Evolutionary conservation across 1,140 invertebrate genomes (phyloP).

Genomic region (Asobara japonica): DNA sequence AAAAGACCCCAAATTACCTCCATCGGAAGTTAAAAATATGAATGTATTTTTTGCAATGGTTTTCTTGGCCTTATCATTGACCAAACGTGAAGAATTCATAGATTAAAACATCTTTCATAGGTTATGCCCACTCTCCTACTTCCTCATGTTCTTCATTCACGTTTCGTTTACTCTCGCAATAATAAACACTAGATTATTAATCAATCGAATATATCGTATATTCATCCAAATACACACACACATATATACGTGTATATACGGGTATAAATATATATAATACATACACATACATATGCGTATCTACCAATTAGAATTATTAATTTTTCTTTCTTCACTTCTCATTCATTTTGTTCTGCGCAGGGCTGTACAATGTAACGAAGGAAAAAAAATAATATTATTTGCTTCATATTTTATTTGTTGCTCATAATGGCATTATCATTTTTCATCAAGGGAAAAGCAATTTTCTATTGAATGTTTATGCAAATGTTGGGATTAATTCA

Average conservation of each 20-base stretch:
- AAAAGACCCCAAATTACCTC: no score
- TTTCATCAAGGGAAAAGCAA: not conserved
- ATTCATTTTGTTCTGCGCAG: not conserved
- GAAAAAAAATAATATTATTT: constrained; percentile 10
- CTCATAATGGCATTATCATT: not conserved
- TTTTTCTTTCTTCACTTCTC: not conserved
- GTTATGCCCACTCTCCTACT: constrained; percentile 25
- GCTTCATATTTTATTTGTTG: not conserved
- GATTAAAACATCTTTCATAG: constrained; percentile 40
- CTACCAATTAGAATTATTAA: constrained; percentile 18
- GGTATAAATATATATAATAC: constrained; percentile 36
- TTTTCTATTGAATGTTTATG: not conserved
- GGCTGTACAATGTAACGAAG: not conserved
- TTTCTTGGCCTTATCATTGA: no score
- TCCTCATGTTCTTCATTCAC: not conserved
- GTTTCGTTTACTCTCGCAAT: not conserved
- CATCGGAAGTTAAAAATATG: no score
- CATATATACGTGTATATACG: constrained; percentile 33
- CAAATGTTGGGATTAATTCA: not conserved
- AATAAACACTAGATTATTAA: constrained; percentile 4
- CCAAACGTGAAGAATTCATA: no score
- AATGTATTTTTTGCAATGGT: no score
- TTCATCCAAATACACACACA: constrained; percentile 38
- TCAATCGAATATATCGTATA: constrained; percentile 30
- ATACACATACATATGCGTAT: constrained; percentile 23